Evolutionary conservation across 2,797 vertebrate species (phyloP).

Genomic region (Channallabes apus): DNA sequence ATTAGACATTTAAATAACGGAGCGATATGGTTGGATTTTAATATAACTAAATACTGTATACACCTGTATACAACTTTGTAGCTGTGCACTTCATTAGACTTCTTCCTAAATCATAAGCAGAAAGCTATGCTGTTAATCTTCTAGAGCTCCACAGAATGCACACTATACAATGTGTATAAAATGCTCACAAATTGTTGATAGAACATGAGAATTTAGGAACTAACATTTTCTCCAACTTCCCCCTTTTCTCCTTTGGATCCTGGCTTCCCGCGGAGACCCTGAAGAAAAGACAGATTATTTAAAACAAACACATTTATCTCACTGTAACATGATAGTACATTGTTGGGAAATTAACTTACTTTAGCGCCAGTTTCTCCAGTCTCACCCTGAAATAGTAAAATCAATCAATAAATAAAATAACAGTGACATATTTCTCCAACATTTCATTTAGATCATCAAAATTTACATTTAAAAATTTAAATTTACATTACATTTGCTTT

Average conservation of each 20-base stretch:
- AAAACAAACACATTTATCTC: not conserved
- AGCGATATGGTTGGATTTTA: too few species aligned
- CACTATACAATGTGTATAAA: not conserved
- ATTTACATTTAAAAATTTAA: not conserved
- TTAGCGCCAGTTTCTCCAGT: constrained; percentile 75
- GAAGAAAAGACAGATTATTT: constrained; percentile 1
- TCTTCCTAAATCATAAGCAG: not conserved
- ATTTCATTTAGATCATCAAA: not conserved
- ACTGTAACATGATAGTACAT: not conserved
- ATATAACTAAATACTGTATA: too few species aligned
- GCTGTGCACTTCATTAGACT: not conserved
- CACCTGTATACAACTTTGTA: not conserved
- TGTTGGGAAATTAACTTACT: constrained; percentile 66
- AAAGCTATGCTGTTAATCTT: not conserved
- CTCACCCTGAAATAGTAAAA: constrained; percentile 77
- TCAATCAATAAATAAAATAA: not conserved
- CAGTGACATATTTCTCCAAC: not conserved
- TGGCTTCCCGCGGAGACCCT: constrained; percentile 84
- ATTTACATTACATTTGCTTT: not conserved
- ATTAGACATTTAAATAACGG: not conserved
- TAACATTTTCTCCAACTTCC: constrained; percentile 76
- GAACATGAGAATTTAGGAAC: constrained; percentile 43
- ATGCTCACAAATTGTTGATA: not conserved
- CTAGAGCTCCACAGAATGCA: not conserved
- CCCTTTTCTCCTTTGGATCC: constrained; percentile 84